Base-by-base conservation (phyloP, 2,113 vertebrate species). In the Cyanistes caeruleus region DNA sequence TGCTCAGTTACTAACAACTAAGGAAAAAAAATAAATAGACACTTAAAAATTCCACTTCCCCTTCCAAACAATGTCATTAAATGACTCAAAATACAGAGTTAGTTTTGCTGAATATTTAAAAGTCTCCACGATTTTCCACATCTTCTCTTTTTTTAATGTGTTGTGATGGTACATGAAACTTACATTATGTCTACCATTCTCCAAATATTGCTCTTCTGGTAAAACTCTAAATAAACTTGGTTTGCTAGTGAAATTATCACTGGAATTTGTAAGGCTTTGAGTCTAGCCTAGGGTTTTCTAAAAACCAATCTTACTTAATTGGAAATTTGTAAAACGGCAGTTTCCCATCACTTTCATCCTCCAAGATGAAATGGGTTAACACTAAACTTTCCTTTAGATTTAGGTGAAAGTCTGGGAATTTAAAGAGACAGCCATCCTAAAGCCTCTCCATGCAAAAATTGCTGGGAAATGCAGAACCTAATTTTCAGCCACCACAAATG, bases 401-500 rank as follows among this genome's bases (percentile, higher is more conserved):
- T 63, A 56, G 28, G 49, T 76, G 41, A 28, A 80, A 51, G 8
- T 19, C 39, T 59, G 41, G 33, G 39, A 53, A 21, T 48, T 31
- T n/a, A 17, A 75, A 85, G 41, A 87, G 28, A 8, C 5, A 5
- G 19, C 58, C 55, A 51, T 84, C 65, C 72, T 67, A 84, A 88
- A 92, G 43, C 85, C 59, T 74, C 1, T 1, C 85, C 70, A 81
- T 16, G 31, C 30, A 43, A 89, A 87, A 88, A 64, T 13, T 44
- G 20, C 76, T 92, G 79, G 75, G 44, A 76, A 88, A 77, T 35
- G 39, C 65, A 77, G 51, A 44, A 15, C 53, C 64, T 84, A 35
- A 86, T 90, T 90, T 94, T 49, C 60, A 78, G 6, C 46, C 49
- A 39, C 92, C 86, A 52, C 84, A 93, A 91, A 93, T 33, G 51